Percentiles rank a stretch among this genome's conserved stretches.
Evolutionary conservation across 92 coral and sea anemone species (phyloP).

Genomic region (Epizoanthus scotinus): DNA sequence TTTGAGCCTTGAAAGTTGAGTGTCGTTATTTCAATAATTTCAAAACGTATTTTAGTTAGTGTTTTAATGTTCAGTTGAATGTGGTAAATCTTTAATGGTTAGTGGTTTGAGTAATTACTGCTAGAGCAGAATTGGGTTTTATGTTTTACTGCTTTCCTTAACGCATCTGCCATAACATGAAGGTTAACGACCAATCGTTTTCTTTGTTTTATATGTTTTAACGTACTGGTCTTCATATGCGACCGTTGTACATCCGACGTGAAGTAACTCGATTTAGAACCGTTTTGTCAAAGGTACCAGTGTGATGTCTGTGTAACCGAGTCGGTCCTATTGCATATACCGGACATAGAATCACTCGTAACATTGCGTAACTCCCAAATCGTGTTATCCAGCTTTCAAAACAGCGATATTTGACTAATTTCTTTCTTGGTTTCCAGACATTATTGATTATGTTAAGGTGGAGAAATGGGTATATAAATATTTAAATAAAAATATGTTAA

Average conservation of each 20-base stretch:
- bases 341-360: neutral
- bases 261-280: neutral
- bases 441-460: neutral
- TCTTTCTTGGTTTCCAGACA: neutral
- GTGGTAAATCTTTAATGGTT: neutral
- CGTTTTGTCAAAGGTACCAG: neutral
- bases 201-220: neutral
- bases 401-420: neutral
- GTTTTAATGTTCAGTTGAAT: neutral
- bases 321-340: neutral
- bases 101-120: slow-evolving; percentile 18
- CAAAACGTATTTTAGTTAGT: neutral
- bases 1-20: no score
- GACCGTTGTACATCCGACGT: neutral
- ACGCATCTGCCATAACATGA: neutral
- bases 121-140: neutral
- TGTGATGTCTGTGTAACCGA: neutral
- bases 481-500: slow-evolving; percentile 4
- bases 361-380: neutral
- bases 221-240: neutral
- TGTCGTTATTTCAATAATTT: neutral
- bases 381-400: neutral
- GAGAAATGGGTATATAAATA: slow-evolving; percentile 16
- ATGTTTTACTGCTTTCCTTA: slow-evolving; percentile 8
- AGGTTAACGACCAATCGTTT: neutral